Conservation (phyloP, 2,113 vertebrate species). For the Dromaius novaehollandiae region DNA sequence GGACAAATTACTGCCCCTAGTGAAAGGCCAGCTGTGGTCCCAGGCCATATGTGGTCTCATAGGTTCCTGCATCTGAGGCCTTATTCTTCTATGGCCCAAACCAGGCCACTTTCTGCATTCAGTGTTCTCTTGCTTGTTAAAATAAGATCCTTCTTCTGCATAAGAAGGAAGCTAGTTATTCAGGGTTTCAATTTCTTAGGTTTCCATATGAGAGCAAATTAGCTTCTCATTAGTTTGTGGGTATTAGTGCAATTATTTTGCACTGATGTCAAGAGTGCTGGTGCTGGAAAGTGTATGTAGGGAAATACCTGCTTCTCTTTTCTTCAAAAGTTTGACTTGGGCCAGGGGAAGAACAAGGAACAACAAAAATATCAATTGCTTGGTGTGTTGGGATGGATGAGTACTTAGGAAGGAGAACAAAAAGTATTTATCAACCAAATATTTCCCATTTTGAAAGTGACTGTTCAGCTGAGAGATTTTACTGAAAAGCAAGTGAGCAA, state of each 20-base stretch:
- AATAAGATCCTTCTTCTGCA: neutral
- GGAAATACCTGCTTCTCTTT: neutral
- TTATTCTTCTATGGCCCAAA: neutral
- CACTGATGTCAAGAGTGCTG: neutral
- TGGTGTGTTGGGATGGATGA: neutral
- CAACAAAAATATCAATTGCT: neutral
- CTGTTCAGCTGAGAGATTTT: neutral
- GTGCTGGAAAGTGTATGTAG: neutral
- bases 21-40: neutral
- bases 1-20: neutral
- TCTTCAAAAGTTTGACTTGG: neutral
- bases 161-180: neutral
- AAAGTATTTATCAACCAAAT: neutral
- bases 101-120: neutral
- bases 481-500: neutral
- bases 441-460: neutral
- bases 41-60: neutral
- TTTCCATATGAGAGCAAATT: neutral
- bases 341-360: too few species aligned
- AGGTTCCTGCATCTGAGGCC: neutral
- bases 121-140: neutral
- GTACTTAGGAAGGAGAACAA: neutral
- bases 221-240: neutral
- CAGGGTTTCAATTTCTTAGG: neutral
- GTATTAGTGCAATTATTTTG: neutral